Conservation (phyloP, 2,797 vertebrate genomes). For the Pteropus rufus region DNA sequence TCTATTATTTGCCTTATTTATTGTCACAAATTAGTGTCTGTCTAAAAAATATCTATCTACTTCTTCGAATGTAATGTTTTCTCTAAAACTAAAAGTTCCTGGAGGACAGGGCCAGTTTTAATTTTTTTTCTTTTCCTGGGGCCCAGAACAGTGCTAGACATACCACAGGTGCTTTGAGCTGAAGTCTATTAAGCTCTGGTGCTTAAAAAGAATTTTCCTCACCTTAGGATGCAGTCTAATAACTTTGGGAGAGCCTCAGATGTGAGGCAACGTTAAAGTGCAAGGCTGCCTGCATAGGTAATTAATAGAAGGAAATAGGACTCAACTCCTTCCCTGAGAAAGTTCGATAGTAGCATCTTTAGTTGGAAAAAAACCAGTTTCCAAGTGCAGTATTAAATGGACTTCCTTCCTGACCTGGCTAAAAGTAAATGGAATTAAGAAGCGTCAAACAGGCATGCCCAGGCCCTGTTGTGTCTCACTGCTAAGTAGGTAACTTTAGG, state of each 20-base stretch:
- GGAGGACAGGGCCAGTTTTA: not conserved
- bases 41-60: not conserved
- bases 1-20: not conserved
- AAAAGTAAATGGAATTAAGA: not conserved
- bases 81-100: not conserved
- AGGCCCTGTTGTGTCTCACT: not conserved
- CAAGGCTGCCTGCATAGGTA: constrained; percentile 17
- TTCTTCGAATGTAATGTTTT: not conserved
- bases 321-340: not conserved
- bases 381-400: not conserved
- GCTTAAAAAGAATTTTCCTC: constrained; percentile 22
- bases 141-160: not conserved
- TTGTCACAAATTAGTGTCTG: not conserved
- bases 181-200: not conserved
- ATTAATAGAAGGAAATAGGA: constrained; percentile 28
- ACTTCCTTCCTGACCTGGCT: not conserved
- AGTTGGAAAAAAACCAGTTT: not conserved
- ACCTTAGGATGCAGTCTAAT: not conserved
- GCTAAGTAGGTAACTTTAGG: not conserved
- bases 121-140: not conserved
- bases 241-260: constrained; percentile 27
- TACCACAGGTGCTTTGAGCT: not conserved
- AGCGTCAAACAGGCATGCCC: not conserved
- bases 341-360: not conserved
- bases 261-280: not conserved